These are phyloP conservation scores for Philereme transversata DNA, from an alignment of 2,888 invertebrate genomes.

Conservation along the genomic window DNA sequence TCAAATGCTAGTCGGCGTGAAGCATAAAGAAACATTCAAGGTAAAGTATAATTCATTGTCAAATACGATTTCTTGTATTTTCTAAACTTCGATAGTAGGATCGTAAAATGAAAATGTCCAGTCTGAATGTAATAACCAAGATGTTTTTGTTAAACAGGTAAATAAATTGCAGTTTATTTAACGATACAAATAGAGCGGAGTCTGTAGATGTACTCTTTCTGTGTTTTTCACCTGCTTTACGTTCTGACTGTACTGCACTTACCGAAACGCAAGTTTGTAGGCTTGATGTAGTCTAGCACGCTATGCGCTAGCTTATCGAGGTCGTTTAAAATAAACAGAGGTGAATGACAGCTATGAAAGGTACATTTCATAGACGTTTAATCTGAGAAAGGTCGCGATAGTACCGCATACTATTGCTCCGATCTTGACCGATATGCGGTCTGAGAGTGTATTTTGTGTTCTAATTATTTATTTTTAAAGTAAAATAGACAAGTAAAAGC, in stretches of 20 bases:
- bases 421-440: conserved; percentile 34
- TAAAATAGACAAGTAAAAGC: too few species aligned
- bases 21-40: not conserved
- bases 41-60: too few species aligned
- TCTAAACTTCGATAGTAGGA: too few species aligned
- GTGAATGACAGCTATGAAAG: conserved; percentile 36
- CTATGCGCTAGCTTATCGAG: conserved; percentile 29
- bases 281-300: conserved; percentile 26
- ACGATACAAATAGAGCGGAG: too few species aligned
- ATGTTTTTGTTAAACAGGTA: too few species aligned
- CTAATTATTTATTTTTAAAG: too few species aligned
- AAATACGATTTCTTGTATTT: too few species aligned
- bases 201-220: too few species aligned
- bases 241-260: conserved; percentile 23
- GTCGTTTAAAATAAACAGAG: conserved; percentile 37
- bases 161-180: too few species aligned
- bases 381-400: conserved; percentile 35
- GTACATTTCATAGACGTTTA: conserved; percentile 6
- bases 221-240: not conserved
- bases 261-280: conserved; percentile 18
- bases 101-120: too few species aligned
- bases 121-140: too few species aligned
- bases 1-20: not conserved
- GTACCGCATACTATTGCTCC: conserved; percentile 25
- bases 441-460: too few species aligned